Base-by-base conservation (phyloP, 2,888 invertebrate species). In the Troides helena region DNA sequence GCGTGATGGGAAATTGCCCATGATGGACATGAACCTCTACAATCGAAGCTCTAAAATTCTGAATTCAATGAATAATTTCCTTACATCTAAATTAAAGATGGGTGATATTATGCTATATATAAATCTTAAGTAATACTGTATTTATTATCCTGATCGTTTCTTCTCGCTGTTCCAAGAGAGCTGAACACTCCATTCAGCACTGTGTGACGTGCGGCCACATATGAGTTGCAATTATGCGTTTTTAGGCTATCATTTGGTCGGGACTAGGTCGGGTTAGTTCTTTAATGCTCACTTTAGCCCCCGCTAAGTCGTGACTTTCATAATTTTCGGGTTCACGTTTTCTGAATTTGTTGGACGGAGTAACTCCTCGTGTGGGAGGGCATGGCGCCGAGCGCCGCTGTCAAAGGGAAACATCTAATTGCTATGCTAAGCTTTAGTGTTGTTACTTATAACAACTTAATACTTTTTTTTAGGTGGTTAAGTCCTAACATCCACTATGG, bases 231-330 rank as follows among this genome's bases (percentile, higher is more conserved):
- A 86, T 86, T 85, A 84, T 80, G 80, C 80, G 76, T 80, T 77
- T 81, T 81, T 80, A 78, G 82, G 83, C 86, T 86, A 88, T 89
- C 83, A 87, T 88, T 86, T 81, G 77, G 78, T 76, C 75, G 74
- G 73, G 74, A 77, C 85, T 87, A 87, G 85, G 79, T 39, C 39
- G 39, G 39, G 39, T 81, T 76, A 82, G 79, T 79, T 74, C 73
- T 75, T 21, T 83, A 85, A 84, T 82, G 74, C 76, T 81, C 83
- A 81, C 77, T 82, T 81, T 80, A 74, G 77, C 72, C 72, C 74
- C 70, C 74, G 73, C 67, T 69, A 74, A 78, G 75, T 88, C 89
- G 89, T 89, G 89, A 89, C 88, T 83, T 77, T 81, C 77, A 72
- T 68, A n/a, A 50, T 63, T 67, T 67, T 66, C 71, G 77, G 74